Percentiles rank a stretch among this genome's conserved stretches.
phyloP scores from a whole-genome alignment of 2,888 invertebrate species.

The Endotricha flammealis region DNA sequence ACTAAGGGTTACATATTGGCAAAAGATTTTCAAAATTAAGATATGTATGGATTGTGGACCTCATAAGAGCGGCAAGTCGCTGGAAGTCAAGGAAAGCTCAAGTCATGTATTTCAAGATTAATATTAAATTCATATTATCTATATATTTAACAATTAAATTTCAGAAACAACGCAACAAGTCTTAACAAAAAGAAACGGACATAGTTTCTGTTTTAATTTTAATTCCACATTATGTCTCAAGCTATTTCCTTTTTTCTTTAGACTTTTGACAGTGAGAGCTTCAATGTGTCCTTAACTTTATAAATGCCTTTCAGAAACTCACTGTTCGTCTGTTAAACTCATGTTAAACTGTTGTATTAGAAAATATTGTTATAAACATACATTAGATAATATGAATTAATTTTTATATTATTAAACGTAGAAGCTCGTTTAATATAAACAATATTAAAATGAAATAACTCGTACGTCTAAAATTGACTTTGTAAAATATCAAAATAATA shows the following conservation, averaged over 20 bases:
- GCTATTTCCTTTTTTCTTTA: too few species aligned
- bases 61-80: background rate
- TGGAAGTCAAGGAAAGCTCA: slow-evolving; percentile 6
- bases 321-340: too few species aligned
- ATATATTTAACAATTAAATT: too few species aligned
- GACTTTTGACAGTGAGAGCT: too few species aligned
- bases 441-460: slow-evolving; percentile 15
- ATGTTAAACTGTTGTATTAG: slow-evolving; percentile 1
- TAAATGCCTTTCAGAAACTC: too few species aligned
- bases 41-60: slow-evolving; percentile 5
- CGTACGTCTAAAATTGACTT: slow-evolving; percentile 31
- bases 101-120: slow-evolving; percentile 1
- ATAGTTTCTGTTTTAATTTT: too few species aligned
- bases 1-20: background rate
- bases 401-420: slow-evolving; percentile 12
- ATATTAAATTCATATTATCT: background rate
- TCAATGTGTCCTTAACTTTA: too few species aligned
- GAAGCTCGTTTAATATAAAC: slow-evolving; percentile 20
- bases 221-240: too few species aligned
- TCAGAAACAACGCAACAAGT: too few species aligned
- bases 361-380: background rate
- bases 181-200: too few species aligned
- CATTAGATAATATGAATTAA: slow-evolving; percentile 9
- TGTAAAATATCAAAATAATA: slow-evolving; percentile 28
- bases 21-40: slow-evolving; percentile 1